Percentiles rank a stretch among this genome's conserved stretches.
Conservation (phyloP, 2,113 vertebrate species). For the Gnathonemus longibarbis region DNA sequence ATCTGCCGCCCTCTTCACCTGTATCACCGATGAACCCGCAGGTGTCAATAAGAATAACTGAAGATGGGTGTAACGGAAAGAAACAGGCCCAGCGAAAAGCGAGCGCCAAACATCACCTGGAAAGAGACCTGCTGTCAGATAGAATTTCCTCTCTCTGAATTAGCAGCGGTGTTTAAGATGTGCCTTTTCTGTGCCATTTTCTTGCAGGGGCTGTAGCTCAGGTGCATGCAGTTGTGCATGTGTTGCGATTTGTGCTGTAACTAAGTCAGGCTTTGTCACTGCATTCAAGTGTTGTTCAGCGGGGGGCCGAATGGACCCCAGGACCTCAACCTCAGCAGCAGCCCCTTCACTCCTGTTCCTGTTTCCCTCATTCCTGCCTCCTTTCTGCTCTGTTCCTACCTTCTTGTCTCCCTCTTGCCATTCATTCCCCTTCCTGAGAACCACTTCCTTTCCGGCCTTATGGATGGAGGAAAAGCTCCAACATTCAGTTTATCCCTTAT, state of each 20-base stretch:
- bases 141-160: not conserved
- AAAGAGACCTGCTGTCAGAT: slow-evolving; percentile 21
- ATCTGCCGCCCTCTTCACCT: slow-evolving; percentile 27
- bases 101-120: not conserved
- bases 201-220: not conserved
- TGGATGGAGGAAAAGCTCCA: slow-evolving; percentile 8
- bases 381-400: not conserved
- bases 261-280: not conserved
- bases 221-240: not conserved
- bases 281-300: not conserved
- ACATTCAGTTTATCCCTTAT: slow-evolving; percentile 18
- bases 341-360: not conserved
- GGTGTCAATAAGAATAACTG: slow-evolving; percentile 29
- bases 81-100: not conserved
- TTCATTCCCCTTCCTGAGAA: not conserved
- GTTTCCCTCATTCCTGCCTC: not conserved
- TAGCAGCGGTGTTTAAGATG: not conserved
- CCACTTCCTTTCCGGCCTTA: slow-evolving; percentile 17
- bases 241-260: not conserved
- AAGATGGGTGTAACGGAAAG: slow-evolving; percentile 13
- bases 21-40: slow-evolving; percentile 30
- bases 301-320: not conserved
- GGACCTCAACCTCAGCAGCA: not conserved
- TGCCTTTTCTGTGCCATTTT: not conserved
- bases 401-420: not conserved